Evolutionary conservation across 2,888 invertebrate genomes (phyloP), one percentile per base, ranked within the genome.

Genomic region (Clostera curtula): DNA sequence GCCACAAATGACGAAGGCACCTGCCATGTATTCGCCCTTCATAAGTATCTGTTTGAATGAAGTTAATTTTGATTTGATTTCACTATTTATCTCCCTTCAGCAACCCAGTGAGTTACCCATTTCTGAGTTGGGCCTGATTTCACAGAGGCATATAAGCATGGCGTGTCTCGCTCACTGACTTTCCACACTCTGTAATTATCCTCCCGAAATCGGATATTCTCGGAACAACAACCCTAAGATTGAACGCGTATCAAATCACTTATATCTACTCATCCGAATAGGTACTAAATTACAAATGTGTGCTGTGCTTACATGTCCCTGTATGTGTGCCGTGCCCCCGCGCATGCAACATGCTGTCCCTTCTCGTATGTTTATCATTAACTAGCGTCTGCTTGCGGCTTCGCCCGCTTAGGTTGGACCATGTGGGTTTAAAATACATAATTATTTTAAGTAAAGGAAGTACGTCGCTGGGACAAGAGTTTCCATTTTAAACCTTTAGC

Each of bases 161-260:
- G n/a, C n/a, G n/a, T n/a, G n/a, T n/a, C n/a, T n/a, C n/a, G n/a
- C n/a, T 34, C 21, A 15, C 13, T 9, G 8, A 8, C 5, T 17
- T 17, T 18, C 12, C 12, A 12, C 19, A 2, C 14, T 27, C n/a
- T 3, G 1, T 34, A 7, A 11, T 5, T 1, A 0, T 12, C n/a
- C 10, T 7, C 4, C 5, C 20, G 12, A 20, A 4, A 20, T 4
- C 12, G n/a, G 3, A 11, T 20, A 12, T 8, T 20, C 10, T 4
- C 2, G 13, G 17, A 52, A 8, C 56, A 70, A 26, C 71, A 72
- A 69, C 71, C 43, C 4, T 19, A 19, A 42, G 43, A 56, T 53
- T 60, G 59, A 59, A 53, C 56, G 64, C 65, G 65, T 67, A 69
- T 72, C 67, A 65, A 63, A 68, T 66, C 56, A 59, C 56, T 54